Evolutionary conservation across 2,113 vertebrate species (phyloP).

Genomic region (Paramisgurnus dabryanus): DNA sequence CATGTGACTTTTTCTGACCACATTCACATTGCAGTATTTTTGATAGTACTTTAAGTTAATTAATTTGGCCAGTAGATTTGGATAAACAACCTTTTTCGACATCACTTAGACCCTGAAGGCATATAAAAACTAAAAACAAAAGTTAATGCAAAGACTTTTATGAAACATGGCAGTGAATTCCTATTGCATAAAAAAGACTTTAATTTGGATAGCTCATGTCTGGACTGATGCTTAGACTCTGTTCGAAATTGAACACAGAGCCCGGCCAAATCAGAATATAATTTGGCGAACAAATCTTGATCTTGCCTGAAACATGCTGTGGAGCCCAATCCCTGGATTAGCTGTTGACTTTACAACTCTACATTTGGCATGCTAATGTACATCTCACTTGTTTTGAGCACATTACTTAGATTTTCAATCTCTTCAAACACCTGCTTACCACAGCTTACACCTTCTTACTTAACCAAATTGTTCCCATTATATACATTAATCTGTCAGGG

Average conservation of each 20-base stretch:
- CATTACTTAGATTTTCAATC: conserved; percentile 67
- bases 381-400: conserved; percentile 57
- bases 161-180: conserved; percentile 66
- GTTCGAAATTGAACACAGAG: conserved; percentile 63
- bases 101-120: conserved; percentile 70
- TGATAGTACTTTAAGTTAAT: conserved; percentile 61
- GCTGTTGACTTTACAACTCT: conserved; percentile 63
- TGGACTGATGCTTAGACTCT: conserved; percentile 69
- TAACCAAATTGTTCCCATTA: conserved; percentile 68
- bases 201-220: conserved; percentile 75
- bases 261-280: conserved; percentile 71
- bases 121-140: conserved; percentile 66
- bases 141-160: conserved; percentile 67
- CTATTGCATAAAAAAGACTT: conserved; percentile 68
- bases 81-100: conserved; percentile 71
- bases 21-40: background rate
- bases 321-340: conserved; percentile 75
- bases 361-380: conserved; percentile 61
- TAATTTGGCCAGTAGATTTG: conserved; percentile 70
- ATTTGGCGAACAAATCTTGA: conserved; percentile 70
- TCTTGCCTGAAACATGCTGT: conserved; percentile 70
- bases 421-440: conserved; percentile 57
- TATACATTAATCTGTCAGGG: conserved; percentile 57
- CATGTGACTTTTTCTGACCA: background rate
- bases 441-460: conserved; percentile 66